phyloP scores from a whole-genome alignment of 1,140 invertebrate genomes.

The Aleiodes sp. region DNA sequence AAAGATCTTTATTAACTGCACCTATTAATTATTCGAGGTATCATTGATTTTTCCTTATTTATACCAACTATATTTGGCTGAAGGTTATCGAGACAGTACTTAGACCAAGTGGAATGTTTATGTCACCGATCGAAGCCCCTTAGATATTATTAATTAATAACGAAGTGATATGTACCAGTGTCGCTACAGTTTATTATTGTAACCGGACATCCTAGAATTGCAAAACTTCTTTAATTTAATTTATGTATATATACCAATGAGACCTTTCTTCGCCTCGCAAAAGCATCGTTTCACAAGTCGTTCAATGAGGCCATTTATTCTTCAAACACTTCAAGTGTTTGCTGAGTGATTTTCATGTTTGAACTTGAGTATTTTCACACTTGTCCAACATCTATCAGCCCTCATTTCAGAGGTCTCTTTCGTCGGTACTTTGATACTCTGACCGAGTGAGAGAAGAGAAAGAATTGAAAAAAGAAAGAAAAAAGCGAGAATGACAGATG shows the following conservation, averaged over 20 bases:
- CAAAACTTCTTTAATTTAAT: neutral
- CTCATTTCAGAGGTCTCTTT: no score
- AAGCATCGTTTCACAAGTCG: neutral
- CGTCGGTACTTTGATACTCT: neutral
- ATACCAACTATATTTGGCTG: neutral
- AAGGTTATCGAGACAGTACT: neutral
- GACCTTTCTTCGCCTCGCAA: neutral
- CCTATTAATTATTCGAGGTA: slow-evolving; percentile 12
- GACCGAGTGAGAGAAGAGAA: neutral
- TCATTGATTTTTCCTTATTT: slow-evolving; percentile 7
- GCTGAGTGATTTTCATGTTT: neutral
- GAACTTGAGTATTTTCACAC: neutral
- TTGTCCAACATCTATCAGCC: neutral
- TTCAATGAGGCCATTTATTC: neutral
- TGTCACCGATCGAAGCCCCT: slow-evolving; percentile 2
- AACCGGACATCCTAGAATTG: neutral
- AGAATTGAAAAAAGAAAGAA: neutral
- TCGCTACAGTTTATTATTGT: no score
- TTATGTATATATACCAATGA: neutral
- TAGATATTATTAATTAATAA: neutral
- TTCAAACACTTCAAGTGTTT: slow-evolving; percentile 1
- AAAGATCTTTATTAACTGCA: slow-evolving; percentile 4
- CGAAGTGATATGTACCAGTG: neutral
- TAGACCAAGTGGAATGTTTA: no score
- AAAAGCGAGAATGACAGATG: neutral